Evolutionary conservation across 2,113 vertebrate species (phyloP).

Genomic region (Lanius collurio): DNA sequence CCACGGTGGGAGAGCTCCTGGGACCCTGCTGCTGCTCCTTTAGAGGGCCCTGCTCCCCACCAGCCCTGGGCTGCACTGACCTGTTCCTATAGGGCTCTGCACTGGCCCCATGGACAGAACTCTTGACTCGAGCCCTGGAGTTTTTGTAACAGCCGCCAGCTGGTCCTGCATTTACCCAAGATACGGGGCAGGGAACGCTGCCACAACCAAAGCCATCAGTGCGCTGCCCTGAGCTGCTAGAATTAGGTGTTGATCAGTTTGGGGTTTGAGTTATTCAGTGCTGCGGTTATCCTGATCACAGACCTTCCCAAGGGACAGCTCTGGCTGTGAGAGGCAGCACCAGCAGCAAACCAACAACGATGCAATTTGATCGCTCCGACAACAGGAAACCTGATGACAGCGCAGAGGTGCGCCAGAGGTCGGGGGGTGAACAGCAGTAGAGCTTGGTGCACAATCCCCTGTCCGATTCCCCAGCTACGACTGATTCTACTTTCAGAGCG

Average conservation of each 20-base stretch:
- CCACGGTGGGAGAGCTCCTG: fast-evolving
- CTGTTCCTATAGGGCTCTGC: background rate
- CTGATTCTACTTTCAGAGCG: too few species aligned
- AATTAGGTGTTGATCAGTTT: background rate
- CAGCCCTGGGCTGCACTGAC: background rate
- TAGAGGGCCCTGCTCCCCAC: background rate
- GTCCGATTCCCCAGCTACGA: fast-evolving
- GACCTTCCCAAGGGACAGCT: background rate
- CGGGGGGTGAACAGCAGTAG: background rate
- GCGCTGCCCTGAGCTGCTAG: background rate
- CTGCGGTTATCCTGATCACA: background rate
- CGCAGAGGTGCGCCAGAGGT: background rate
- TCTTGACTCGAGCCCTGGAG: background rate
- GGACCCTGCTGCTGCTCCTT: background rate
- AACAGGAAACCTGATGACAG: background rate
- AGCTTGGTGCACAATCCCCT: background rate
- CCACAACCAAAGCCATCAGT: background rate
- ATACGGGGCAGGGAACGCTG: background rate
- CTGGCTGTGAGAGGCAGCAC: background rate
- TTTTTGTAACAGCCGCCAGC: background rate
- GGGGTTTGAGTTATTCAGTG: background rate
- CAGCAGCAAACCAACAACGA: background rate
- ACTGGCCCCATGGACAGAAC: fast-evolving
- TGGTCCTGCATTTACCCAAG: background rate
- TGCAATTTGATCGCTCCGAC: background rate